Conservation (phyloP, 2,888 invertebrate species). For the Oligia latruncula region DNA sequence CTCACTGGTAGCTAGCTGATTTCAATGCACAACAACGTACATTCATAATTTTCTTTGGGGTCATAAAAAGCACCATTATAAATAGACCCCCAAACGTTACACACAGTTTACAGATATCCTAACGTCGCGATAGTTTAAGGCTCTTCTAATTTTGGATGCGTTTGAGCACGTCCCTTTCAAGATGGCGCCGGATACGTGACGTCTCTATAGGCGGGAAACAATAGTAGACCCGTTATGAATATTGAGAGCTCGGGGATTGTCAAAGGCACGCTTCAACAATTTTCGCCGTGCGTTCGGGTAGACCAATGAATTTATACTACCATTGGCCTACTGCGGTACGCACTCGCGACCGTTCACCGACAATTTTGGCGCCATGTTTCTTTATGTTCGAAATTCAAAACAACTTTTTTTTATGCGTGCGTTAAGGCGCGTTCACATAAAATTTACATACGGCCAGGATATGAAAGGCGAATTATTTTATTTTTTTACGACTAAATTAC, state of each 20-base stretch:
- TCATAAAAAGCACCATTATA: conserved; percentile 81
- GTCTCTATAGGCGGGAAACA: conserved; percentile 85
- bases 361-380: conserved; percentile 74
- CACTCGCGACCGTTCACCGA: conserved; percentile 65
- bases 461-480: conserved; percentile 34
- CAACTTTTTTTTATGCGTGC: conserved; percentile 66
- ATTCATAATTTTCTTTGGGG: conserved; percentile 88
- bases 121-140: conserved; percentile 69
- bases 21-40: conserved; percentile 78
- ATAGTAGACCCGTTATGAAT: conserved; percentile 87
- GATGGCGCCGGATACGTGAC: conserved; percentile 88
- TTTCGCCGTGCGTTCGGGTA: conserved; percentile 77
- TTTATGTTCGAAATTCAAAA: conserved; percentile 75
- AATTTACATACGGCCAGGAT: conserved; percentile 55
- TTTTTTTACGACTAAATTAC: conserved; percentile 29
- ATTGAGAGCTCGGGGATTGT: conserved; percentile 83
- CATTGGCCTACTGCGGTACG: conserved; percentile 78
- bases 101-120: conserved; percentile 58
- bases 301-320: conserved; percentile 74
- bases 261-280: conserved; percentile 78
- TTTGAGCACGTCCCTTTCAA: conserved; percentile 85
- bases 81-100: conserved; percentile 72
- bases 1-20: conserved; percentile 77
- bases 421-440: conserved; percentile 42
- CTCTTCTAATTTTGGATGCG: conserved; percentile 77